A percentile compares a stretch with the other conserved stretches of the same genome.
Conservation (phyloP, 2,113 vertebrate genomes). For the Pogona vitticeps region DNA sequence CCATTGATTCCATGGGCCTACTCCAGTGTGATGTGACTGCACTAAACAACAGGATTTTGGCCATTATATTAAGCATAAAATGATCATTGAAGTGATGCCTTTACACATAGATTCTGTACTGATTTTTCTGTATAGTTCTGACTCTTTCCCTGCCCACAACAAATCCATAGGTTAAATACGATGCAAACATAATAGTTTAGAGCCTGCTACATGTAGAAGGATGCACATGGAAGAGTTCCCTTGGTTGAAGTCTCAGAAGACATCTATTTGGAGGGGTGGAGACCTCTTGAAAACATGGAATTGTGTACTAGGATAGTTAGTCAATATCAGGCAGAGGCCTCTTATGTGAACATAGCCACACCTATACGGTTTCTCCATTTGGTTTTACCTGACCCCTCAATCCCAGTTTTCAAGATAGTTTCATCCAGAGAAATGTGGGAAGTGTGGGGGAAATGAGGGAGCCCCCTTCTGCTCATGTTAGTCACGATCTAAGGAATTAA, state of each 20-base stretch:
- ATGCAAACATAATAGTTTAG: neutral
- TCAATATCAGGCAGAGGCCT: neutral
- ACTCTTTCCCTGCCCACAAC: neutral
- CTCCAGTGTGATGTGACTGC: too few species aligned
- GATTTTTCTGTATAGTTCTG: neutral
- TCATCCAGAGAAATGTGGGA: neutral
- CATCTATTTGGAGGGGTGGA: too few species aligned
- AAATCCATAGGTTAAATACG: neutral
- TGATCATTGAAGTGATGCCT: neutral
- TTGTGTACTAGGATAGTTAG: too few species aligned
- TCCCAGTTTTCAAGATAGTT: neutral
- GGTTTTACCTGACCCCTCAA: too few species aligned
- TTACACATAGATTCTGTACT: neutral
- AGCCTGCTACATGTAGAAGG: neutral
- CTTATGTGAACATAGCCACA: neutral
- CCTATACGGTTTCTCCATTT: neutral
- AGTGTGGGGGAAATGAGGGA: neutral
- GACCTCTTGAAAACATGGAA: neutral
- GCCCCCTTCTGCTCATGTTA: too few species aligned
- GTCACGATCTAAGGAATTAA: neutral
- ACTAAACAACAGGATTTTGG: too few species aligned
- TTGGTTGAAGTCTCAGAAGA: neutral
- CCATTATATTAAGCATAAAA: neutral
- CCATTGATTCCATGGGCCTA: too few species aligned
- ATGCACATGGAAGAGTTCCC: neutral